Evolutionary conservation across 2,797 vertebrate species (phyloP).

Genomic region (Euphonia xanthogaster): DNA sequence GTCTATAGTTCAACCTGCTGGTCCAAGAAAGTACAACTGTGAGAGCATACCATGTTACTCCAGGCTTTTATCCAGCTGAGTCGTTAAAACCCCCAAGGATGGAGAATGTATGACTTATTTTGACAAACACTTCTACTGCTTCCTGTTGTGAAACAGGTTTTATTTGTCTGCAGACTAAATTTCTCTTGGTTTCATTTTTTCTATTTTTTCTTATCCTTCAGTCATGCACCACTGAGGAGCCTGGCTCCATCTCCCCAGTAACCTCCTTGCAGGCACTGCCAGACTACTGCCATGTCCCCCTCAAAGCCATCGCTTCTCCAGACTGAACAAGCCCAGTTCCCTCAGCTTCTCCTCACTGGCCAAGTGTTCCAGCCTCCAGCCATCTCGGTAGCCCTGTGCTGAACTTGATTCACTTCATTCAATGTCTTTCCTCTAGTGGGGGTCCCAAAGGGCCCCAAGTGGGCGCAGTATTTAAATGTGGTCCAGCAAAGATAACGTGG

Average conservation of each 20-base stretch:
- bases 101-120: background rate
- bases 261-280: background rate
- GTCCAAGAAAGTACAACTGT: background rate
- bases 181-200: background rate
- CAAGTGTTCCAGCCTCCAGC: background rate
- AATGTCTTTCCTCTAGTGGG: background rate
- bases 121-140: background rate
- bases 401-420: background rate
- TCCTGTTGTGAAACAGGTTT: background rate
- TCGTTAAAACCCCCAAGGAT: background rate
- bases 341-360: background rate
- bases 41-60: background rate
- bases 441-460: background rate
- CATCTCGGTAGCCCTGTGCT: background rate
- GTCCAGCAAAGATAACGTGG: background rate
- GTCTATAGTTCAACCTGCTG: background rate
- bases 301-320: background rate
- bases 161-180: background rate
- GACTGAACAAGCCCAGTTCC: background rate
- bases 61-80: background rate
- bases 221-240: background rate
- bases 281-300: background rate
- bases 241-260: background rate
- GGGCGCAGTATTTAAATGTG: background rate
- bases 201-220: background rate